phyloP scores from a whole-genome alignment of 1,140 invertebrate genomes.

The Galendromus occidentalis region DNA sequence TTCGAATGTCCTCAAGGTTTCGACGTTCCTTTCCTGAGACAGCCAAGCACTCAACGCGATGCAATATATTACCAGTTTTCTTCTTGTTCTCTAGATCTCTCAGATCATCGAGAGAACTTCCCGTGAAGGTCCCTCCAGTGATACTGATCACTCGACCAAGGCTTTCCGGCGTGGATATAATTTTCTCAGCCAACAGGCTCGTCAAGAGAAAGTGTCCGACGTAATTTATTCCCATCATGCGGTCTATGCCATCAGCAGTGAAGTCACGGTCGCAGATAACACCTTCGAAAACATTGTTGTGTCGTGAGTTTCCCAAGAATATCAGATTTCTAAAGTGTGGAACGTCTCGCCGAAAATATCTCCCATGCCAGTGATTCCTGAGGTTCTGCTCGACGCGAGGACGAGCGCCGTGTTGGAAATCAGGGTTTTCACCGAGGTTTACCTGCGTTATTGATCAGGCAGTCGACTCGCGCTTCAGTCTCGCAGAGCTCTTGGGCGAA shows the following conservation, averaged over 20 bases:
- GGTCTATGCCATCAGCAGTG: conserved; percentile 27
- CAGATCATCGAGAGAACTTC: conserved; percentile 44
- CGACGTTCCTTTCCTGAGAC: no score
- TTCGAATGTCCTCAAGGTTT: neutral
- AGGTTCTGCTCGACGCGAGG: no score
- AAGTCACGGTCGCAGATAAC: conserved; percentile 24
- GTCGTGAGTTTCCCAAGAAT: no score
- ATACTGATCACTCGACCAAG: conserved; percentile 29
- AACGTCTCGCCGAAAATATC: no score
- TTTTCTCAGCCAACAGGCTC: conserved; percentile 44
- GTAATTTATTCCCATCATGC: conserved; percentile 27
- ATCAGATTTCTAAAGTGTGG: no score
- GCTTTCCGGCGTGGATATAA: conserved; percentile 32
- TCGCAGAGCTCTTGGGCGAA: conserved; percentile 42
- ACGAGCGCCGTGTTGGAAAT: no score
- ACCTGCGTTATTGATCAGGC: conserved; percentile 57
- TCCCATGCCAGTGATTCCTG: no score
- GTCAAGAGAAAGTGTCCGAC: conserved; percentile 56
- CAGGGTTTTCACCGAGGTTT: no score
- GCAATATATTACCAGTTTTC: conserved; percentile 21
- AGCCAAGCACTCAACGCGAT: no score
- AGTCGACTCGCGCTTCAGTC: conserved; percentile 41
- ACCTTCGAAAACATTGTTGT: conserved; percentile 15
- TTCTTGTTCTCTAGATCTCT: conserved; percentile 41
- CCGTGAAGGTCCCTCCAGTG: conserved; percentile 31